These are phyloP conservation scores for Alligator sinensis DNA, from an alignment of 2,113 vertebrate species.

Conservation along the genomic window DNA sequence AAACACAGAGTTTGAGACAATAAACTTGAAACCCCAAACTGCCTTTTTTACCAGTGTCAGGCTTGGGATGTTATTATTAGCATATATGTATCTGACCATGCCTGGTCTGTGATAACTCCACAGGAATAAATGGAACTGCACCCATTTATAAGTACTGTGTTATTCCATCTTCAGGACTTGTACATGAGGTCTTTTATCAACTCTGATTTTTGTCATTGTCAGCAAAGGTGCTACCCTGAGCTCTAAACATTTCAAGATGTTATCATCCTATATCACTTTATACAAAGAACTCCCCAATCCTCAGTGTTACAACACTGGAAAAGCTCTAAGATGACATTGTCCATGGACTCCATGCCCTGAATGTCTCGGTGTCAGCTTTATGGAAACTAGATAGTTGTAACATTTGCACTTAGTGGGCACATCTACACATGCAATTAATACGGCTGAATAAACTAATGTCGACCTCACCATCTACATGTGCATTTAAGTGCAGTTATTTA, in stretches of 20 bases:
- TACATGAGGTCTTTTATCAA: not conserved
- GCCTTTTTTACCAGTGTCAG: not conserved
- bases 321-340: not conserved
- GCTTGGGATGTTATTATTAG: not conserved
- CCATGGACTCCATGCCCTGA: slow-evolving; percentile 5
- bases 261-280: not conserved
- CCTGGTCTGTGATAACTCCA: not conserved
- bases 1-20: not conserved
- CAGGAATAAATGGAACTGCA: not conserved
- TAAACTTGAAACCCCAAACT: not conserved
- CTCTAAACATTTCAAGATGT: not conserved
- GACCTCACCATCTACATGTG: too few relatives aligned
- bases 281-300: not conserved
- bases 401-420: too few relatives aligned
- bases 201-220: not conserved
- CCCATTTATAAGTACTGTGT: not conserved
- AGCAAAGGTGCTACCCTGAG: not conserved
- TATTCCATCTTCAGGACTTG: not conserved
- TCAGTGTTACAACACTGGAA: not conserved
- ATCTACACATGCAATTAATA: too few relatives aligned
- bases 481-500: too few relatives aligned
- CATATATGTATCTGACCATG: not conserved
- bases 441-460: too few relatives aligned
- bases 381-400: not conserved
- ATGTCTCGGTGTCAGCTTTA: not conserved